phyloP scores from a whole-genome alignment of 2,113 vertebrate genomes.

The Casuarius casuarius region DNA sequence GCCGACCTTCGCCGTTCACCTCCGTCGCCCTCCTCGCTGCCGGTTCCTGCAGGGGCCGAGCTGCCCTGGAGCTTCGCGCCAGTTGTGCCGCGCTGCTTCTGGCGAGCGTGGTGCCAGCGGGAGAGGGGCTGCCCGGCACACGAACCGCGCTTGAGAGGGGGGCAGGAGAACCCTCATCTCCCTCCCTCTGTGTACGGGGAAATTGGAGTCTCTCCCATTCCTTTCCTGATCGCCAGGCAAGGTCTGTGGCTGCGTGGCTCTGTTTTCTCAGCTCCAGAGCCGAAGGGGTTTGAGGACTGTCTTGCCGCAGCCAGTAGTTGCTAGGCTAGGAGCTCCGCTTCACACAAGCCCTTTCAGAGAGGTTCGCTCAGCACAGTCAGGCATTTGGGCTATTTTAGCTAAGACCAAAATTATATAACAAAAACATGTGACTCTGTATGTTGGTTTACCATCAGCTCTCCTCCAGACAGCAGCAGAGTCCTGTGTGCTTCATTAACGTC shows the following conservation, averaged over 20 bases:
- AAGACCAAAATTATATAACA: not conserved
- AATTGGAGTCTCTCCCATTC: not conserved
- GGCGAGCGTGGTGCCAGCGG: not conserved
- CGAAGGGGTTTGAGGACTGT: not conserved
- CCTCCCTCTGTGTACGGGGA: not conserved
- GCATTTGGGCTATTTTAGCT: not conserved
- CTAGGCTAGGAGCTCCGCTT: not conserved
- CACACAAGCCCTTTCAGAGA: not conserved
- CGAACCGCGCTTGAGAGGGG: not conserved
- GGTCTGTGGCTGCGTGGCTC: not conserved
- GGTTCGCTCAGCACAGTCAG: not conserved
- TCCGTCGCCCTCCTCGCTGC: not conserved
- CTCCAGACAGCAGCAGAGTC: not conserved
- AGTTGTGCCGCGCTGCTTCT: not conserved
- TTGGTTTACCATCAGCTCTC: conserved; percentile 12
- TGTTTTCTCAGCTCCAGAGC: not conserved
- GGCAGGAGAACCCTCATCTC: not conserved
- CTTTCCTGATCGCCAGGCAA: not conserved
- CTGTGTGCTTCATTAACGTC: not conserved
- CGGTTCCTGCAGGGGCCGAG: not conserved
- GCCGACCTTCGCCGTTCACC: not conserved
- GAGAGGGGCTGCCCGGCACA: not conserved
- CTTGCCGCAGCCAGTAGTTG: not conserved
- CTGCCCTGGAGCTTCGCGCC: accelerated
- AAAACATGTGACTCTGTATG: not conserved